Evolutionary conservation across 2,797 vertebrate genomes (phyloP).

Genomic region (Gobio occitaniae): DNA sequence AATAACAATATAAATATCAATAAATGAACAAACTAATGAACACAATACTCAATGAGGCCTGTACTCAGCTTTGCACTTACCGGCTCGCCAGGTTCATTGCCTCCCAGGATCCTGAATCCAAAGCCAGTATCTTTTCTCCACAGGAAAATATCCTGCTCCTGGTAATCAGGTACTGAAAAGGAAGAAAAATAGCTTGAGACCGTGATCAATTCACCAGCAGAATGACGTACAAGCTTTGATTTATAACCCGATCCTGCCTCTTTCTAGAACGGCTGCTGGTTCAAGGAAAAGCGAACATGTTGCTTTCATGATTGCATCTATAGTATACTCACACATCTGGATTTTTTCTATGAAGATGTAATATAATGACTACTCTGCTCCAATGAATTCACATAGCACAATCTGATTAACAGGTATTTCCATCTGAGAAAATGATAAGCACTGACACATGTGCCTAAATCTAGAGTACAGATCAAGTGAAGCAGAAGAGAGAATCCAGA

Average conservation of each 20-base stretch:
- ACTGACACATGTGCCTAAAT: constrained; percentile 16
- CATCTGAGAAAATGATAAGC: constrained; percentile 8
- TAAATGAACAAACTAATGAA: not conserved
- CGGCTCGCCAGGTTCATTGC: constrained; percentile 97
- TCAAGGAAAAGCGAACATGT: constrained; percentile 31
- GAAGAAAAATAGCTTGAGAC: constrained; percentile 50
- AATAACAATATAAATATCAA: not conserved
- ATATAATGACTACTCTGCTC: constrained; percentile 17
- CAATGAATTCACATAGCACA: not conserved
- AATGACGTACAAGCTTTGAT: constrained; percentile 51
- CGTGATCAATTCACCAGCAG: constrained; percentile 53
- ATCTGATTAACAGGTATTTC: constrained; percentile 1
- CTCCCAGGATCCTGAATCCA: constrained; percentile 98
- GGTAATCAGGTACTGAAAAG: constrained; percentile 93
- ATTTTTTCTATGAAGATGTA: constrained; percentile 6
- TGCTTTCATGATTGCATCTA: constrained; percentile 24
- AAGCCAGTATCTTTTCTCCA: constrained; percentile 99
- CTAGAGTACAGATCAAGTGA: constrained; percentile 19
- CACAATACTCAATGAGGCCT: not conserved
- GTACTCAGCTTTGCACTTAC: constrained; percentile 84
- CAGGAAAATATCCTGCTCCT: constrained; percentile 99
- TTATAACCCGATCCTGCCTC: constrained; percentile 34
- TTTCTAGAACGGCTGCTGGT: constrained; percentile 33
- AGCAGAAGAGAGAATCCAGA: constrained; percentile 25
- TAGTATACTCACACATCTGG: constrained; percentile 42